Base-by-base conservation (phyloP, 2,113 vertebrate species). In the Chaetops frenatus region DNA sequence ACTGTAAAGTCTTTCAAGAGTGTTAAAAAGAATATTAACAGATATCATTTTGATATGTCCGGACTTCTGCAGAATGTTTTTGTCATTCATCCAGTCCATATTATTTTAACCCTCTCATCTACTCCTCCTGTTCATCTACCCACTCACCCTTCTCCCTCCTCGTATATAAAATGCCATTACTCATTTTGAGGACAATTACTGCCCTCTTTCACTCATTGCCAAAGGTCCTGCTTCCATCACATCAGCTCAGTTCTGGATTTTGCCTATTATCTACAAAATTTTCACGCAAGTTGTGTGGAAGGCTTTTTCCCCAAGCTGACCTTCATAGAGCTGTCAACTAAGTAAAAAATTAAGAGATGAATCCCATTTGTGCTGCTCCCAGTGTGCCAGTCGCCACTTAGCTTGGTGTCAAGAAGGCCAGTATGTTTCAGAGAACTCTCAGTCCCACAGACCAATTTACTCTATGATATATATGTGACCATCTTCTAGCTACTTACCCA, bases 381-480 rank as follows among this genome's bases (percentile, higher is more conserved):
- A 28, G n/a, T 0, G 0, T 40, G 9, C 31, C 40, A 54, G 29
- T 70, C 7, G 7, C 11, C 4, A 2, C 33, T 62, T 50, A 44
- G 12, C 70, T 91, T 3, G 0, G 47, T 58, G 44, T 73, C 16
- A 51, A 47, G 64, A 62, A 53, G 16, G 28, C 44, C 4, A 0
- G 42, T 42, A 11, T 1, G 2, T 60, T 70, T 65, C 40, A 74
- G 25, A 88, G 50, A 54, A 38, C 11, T 66, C 33, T 47, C 29
- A 27, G 57, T 53, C 23, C 7, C 47, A 42, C 13, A 15, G 28
- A 84, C 15, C 22, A 50, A 9, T 60, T 48, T 77, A 58, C 15
- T 64, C 24, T 6, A 10, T 17, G 24, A 77, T 16, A 72, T n/a
- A 25, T 2, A 4, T 5, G 11, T 29, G 16, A 45, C 25, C 19